Evolutionary conservation across 2,113 vertebrate species (phyloP).

Genomic region (Pterocles orientalis): DNA sequence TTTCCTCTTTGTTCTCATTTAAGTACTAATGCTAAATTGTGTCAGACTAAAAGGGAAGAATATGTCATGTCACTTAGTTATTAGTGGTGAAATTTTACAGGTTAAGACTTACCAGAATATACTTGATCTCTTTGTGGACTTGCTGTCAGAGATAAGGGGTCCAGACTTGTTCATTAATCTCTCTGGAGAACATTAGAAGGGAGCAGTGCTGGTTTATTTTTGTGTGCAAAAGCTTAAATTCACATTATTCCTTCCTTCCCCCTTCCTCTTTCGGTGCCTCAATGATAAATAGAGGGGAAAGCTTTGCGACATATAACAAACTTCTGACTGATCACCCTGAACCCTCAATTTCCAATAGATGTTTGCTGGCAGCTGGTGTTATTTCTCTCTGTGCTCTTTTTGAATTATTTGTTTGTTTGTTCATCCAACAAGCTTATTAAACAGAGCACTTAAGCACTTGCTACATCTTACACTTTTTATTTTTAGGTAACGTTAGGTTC

Average conservation of each 20-base stretch:
- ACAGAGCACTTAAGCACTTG: conserved; percentile 40
- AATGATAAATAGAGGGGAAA: background rate
- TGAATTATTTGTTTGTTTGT: conserved; percentile 69
- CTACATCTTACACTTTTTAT: background rate
- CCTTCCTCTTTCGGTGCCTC: background rate
- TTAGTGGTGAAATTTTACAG: background rate
- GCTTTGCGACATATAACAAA: background rate
- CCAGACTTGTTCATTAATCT: background rate
- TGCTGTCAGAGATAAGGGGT: background rate
- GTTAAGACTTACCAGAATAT: background rate
- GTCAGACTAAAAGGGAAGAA: background rate
- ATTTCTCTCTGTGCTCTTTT: background rate
- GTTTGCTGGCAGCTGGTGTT: conserved; percentile 11
- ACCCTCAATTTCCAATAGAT: background rate
- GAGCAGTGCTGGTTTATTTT: background rate
- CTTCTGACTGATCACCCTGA: background rate
- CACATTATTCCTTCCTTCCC: background rate
- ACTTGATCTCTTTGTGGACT: background rate
- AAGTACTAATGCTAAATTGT: background rate
- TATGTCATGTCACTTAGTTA: background rate
- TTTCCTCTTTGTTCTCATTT: background rate
- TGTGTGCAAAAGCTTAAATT: background rate
- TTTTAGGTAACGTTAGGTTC: background rate
- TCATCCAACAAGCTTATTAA: conserved; percentile 42
- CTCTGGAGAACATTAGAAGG: background rate